A percentile compares a stretch with the other conserved stretches of the same genome.
Conservation (phyloP, 2,797 vertebrate species). For the Pagetopsis macropterus region DNA sequence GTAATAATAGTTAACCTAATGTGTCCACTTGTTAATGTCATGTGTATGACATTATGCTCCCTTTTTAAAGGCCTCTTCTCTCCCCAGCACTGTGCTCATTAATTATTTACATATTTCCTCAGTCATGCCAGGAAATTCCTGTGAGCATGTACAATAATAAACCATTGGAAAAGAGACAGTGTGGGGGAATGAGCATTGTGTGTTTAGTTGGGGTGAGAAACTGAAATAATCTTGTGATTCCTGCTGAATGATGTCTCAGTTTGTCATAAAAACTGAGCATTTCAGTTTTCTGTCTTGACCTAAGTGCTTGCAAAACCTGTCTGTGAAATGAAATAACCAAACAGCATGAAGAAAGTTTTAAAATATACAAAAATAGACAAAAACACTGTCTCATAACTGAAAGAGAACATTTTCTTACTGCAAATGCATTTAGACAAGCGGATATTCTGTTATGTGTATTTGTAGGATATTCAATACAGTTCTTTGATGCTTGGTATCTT, state of each 20-base stretch:
- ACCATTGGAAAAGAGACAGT: slow-evolving; percentile 24
- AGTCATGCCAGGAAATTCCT: slow-evolving; percentile 27
- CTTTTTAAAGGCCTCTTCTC: slow-evolving; percentile 21
- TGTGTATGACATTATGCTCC: slow-evolving; percentile 7
- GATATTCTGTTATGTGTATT: slow-evolving; percentile 1
- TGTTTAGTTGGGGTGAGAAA: neutral
- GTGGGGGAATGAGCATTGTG: neutral
- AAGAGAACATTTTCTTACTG: neutral
- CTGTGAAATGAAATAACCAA: slow-evolving; percentile 1
- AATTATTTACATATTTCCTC: slow-evolving; percentile 47
- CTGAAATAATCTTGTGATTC: neutral
- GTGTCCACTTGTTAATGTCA: too few species aligned
- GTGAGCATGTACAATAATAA: slow-evolving; percentile 22
- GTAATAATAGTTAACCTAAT: too few species aligned
- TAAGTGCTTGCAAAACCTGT: slow-evolving; percentile 1
- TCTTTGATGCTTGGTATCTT: neutral
- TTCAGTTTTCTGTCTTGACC: neutral
- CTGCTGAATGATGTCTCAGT: slow-evolving; percentile 10
- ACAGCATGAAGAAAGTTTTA: neutral
- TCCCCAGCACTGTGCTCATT: slow-evolving; percentile 34
- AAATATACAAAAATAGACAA: neutral
- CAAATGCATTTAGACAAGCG: neutral
- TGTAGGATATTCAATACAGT: neutral
- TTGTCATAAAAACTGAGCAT: neutral
- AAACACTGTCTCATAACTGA: neutral